Base-by-base conservation (phyloP, 2,797 vertebrate species). In the Pangasius krempfi region DNA sequence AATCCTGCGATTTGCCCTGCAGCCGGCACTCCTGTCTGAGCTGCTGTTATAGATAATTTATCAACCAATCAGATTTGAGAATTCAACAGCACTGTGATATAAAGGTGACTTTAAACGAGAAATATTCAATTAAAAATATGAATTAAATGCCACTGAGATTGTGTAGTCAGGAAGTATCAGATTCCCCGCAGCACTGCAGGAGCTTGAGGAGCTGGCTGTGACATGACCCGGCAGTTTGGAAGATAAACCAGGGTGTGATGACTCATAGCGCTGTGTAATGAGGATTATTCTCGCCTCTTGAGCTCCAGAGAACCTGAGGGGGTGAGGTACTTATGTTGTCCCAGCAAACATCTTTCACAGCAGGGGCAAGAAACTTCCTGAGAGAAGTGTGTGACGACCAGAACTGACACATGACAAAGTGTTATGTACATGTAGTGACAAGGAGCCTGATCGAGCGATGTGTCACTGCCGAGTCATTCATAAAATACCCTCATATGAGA, bases 241-340 rank as follows among this genome's bases (percentile, higher is more conserved):
- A 86, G 25, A 83, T 82, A 16, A 86, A 86, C 54, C 37, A 70
- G 14, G 25, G 22, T 82, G 37, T 37, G 80, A 82, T 82, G 47
- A 85, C 56, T 86, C 84, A 76, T 47, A n/a, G 84, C 33, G 25
- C 33, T 44, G 80, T 44, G 80, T 82, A 70, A 30, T 60, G 27
- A 83, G 86, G 62, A 87, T 85, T 70, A 85, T n/a, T 80, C 52
- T 58, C 52, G 18, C 78, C 44, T 30, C 40, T 54, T 84, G 25
- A 52, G 64, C 47, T 52, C n/a, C 40, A 22, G 16, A 25, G 64
- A 84, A 68, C 52, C 50, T 25, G 50, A 52, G 50, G 84, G 52
- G 68, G 84, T 73, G 50, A 56, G 52, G 22, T 73, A 68, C 52
- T 85, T 73, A 84, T 68, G 22, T 68, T 52, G 82, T 70, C 47